Evolutionary conservation across 2,113 vertebrate species (phyloP), one percentile per base, ranked within the genome.

Genomic region (Caranx melampygus): DNA sequence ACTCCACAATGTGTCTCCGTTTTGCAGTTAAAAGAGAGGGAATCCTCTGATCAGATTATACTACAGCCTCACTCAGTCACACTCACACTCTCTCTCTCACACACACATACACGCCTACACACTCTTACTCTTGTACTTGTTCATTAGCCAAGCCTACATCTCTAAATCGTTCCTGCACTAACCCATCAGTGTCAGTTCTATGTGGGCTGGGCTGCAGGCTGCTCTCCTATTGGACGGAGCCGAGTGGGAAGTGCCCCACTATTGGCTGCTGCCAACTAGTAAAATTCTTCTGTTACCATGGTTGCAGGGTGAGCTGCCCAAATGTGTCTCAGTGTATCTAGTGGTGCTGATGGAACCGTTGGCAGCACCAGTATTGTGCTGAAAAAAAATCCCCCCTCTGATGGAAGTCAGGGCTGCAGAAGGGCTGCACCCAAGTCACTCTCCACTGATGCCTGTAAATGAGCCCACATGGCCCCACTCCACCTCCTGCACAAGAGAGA

Each of bases 251-350:
- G 88, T 93, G 91, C 83, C 88, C 87, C 89, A 88, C 94, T 82
- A 95, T 95, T 95, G 95, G 94, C 90, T 91, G 90, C 85, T 90
- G 91, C 92, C 93, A 93, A 92, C 88, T 94, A 92, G 94, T 94
- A 95, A 95, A 94, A 95, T 93, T 95, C 92, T 91, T 90, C 93
- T 95, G 95, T 95, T 95, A 92, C 95, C 94, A 95, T 95, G 95
- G 95, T 94, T 94, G 94, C 95, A 94, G 94, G 90, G 91, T 93
- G 94, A 95, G 92, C 95, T 95, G 94, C 95, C 94, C 94, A 94
- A 94, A 95, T 94, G 92, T 91, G 89, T 89, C 78, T 90, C 76
- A 65, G 88, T 88, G 86, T 78, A 88, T 92, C 88, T 90, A 63
- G 86, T 89, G 87, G 88, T 91, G 86, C 89, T 93, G 93, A 94